Evolutionary conservation across 2,113 vertebrate genomes (phyloP).

Genomic region (Formicarius rufipectus): DNA sequence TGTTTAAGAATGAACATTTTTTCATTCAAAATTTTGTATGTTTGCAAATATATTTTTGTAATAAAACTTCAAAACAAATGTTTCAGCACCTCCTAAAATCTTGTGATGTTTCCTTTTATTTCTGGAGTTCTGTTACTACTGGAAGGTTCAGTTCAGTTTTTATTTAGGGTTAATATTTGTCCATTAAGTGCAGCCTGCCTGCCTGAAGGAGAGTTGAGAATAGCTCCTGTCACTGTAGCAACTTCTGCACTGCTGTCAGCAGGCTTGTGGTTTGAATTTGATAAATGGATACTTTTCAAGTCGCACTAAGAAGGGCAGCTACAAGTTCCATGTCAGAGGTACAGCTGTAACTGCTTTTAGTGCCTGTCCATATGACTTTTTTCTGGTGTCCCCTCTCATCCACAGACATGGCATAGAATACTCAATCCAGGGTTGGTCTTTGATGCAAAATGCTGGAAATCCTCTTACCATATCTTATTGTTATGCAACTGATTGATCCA

Average conservation of each 20-base stretch:
- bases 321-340: background rate
- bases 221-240: background rate
- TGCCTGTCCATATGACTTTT: background rate
- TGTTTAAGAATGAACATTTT: slow-evolving; percentile 80
- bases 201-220: background rate
- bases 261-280: background rate
- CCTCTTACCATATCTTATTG: background rate
- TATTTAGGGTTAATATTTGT: background rate
- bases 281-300: background rate
- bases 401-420: background rate
- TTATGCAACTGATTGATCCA: background rate
- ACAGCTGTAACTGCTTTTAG: background rate
- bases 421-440: background rate
- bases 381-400: background rate
- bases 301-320: background rate
- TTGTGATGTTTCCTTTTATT: slow-evolving; percentile 21
- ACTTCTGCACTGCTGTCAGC: background rate
- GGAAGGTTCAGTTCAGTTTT: background rate
- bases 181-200: background rate
- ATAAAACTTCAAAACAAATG: slow-evolving; percentile 81
- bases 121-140: background rate
- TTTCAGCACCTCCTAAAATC: slow-evolving; percentile 75
- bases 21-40: slow-evolving; percentile 84
- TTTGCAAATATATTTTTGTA: slow-evolving; percentile 87
- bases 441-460: background rate